These are phyloP conservation scores for Sphenodon punctatus DNA, from an alignment of 2,797 vertebrate genomes.

Conservation along the genomic window DNA sequence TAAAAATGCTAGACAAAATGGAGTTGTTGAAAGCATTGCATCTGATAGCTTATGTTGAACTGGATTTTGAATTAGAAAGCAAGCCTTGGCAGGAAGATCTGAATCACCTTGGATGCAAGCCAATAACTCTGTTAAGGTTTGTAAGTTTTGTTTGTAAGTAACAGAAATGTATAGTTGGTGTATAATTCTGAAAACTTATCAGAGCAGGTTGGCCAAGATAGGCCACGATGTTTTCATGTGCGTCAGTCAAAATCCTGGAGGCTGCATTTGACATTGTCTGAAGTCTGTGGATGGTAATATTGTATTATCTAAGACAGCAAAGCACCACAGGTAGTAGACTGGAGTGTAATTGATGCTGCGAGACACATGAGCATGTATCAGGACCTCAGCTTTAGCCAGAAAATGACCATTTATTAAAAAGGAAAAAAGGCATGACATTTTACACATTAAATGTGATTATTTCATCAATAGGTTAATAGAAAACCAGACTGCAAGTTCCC, in stretches of 20 bases:
- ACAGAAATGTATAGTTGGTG: not conserved
- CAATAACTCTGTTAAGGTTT: not conserved
- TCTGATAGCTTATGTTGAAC: not conserved
- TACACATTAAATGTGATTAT: slow-evolving; percentile 69
- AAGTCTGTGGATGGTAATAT: not conserved
- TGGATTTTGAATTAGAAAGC: not conserved
- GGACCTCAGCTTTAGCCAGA: slow-evolving; percentile 17
- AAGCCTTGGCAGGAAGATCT: accelerated
- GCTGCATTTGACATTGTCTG: not conserved
- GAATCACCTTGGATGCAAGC: not conserved
- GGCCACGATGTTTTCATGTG: not conserved
- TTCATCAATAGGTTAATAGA: slow-evolving; percentile 79
- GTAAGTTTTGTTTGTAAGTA: not conserved
- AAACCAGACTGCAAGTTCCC: slow-evolving; percentile 58
- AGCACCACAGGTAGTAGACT: slow-evolving; percentile 6
- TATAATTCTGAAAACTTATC: slow-evolving; percentile 4
- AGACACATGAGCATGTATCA: not conserved
- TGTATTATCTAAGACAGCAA: slow-evolving; percentile 5
- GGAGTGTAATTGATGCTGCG: not conserved
- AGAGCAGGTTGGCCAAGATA: not conserved
- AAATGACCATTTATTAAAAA: slow-evolving; percentile 59
- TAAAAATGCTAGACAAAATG: too few species aligned
- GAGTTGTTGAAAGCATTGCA: too few species aligned
- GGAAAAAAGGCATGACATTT: slow-evolving; percentile 52
- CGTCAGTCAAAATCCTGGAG: accelerated